Percentiles rank a stretch among this genome's conserved stretches.
phyloP scores from a whole-genome alignment of 2,888 invertebrate species.

The Empis livida region DNA sequence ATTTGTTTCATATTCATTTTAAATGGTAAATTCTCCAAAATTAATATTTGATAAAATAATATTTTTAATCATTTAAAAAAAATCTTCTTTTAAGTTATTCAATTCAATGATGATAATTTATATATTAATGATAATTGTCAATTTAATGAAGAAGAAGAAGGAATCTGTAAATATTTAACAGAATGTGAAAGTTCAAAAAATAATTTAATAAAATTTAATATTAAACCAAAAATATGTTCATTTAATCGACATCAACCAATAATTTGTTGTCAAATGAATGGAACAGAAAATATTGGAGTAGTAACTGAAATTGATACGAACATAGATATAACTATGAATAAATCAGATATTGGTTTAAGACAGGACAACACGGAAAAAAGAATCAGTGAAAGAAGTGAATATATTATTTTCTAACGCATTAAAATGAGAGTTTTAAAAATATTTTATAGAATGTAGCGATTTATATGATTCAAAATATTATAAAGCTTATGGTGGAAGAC shows the following conservation, averaged over 20 bases:
- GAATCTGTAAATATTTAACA: background rate
- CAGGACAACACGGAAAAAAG: too few relatives aligned
- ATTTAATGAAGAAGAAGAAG: conserved; percentile 41
- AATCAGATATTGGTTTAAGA: background rate
- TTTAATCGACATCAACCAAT: background rate
- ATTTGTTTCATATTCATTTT: too few relatives aligned
- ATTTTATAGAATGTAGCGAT: background rate
- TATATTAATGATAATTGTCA: conserved; percentile 19
- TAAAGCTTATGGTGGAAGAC: too few relatives aligned
- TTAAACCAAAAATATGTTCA: background rate
- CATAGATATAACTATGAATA: too few relatives aligned
- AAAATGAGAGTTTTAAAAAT: background rate
- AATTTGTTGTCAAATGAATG: background rate
- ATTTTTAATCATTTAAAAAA: too few relatives aligned
- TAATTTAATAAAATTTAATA: background rate
- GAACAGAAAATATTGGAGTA: too few relatives aligned
- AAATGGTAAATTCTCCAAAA: too few relatives aligned
- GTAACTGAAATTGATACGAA: background rate
- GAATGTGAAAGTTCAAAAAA: background rate
- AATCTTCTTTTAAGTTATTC: too few relatives aligned
- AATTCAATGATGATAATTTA: too few relatives aligned
- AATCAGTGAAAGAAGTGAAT: too few relatives aligned
- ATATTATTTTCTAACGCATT: background rate
- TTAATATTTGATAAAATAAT: too few relatives aligned
- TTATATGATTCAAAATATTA: background rate